phyloP scores from a whole-genome alignment of 1,140 invertebrate genomes.

The Dendrolimus punctatus region DNA sequence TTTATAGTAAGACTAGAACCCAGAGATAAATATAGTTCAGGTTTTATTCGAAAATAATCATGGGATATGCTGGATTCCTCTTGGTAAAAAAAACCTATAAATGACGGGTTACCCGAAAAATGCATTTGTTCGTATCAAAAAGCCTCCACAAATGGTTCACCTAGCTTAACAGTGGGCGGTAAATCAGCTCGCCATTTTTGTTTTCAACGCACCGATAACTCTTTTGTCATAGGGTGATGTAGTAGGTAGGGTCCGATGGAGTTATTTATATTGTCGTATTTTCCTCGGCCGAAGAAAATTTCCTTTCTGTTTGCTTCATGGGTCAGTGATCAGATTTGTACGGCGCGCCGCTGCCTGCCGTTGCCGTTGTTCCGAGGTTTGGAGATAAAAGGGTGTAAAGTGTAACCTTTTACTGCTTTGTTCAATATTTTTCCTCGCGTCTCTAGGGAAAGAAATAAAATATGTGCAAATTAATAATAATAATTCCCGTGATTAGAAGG shows the following conservation, averaged over 20 bases:
- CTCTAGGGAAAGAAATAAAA: too few species aligned
- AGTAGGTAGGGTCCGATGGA: conserved; percentile 57
- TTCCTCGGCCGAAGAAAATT: conserved; percentile 67
- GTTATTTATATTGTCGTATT: conserved; percentile 70
- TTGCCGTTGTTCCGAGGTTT: conserved; percentile 7
- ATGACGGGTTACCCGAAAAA: too few species aligned
- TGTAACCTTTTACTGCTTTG: conserved; percentile 9
- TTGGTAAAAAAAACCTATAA: too few species aligned
- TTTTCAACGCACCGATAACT: conserved; percentile 72
- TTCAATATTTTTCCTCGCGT: too few species aligned
- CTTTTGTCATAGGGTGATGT: conserved; percentile 71
- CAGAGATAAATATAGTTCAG: too few species aligned
- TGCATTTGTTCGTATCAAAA: too few species aligned
- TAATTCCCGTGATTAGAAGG: too few species aligned
- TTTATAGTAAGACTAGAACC: too few species aligned
- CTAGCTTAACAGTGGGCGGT: conserved; percentile 21
- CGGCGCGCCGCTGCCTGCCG: conserved; percentile 25
- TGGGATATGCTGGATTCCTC: too few species aligned
- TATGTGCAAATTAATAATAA: too few species aligned
- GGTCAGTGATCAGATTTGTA: conserved; percentile 67
- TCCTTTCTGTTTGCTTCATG: conserved; percentile 68
- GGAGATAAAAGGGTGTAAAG: conserved; percentile 19
- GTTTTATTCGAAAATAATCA: too few species aligned
- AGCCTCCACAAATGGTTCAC: too few species aligned
- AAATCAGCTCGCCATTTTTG: conserved; percentile 69